Evolutionary conservation across 92 coral and sea anemone genomes (phyloP), one percentile per base, ranked within the genome.

Genomic region (Meandrina meandrites): DNA sequence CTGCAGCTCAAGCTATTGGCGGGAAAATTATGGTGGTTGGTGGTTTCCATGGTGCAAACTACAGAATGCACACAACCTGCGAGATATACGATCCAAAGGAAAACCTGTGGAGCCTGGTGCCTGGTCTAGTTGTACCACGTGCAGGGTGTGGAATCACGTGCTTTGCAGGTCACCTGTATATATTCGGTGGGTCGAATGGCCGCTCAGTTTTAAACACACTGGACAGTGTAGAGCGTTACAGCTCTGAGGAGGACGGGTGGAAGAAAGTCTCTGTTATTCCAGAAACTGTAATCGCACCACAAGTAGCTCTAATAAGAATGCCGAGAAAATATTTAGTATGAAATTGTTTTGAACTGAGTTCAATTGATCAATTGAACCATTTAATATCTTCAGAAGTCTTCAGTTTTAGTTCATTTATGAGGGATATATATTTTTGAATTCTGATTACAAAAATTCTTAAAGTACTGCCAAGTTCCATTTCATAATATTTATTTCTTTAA

Each of bases 41-140:
- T 5, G 95, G 95, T 17, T 91, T 80, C 81, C 83, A 80, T 34
- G 88, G 83, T 42, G 80, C 81, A 71, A 81, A 68, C 54, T 89
- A 84, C 79, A 88, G 88, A 22, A 86, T 95, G 77, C 94, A 86
- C 70, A 84, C 92, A 76, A 93, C 94, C 42, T 94, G 98, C 82
- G 98, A 94, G 74, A 79, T 94, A 19, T 94, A 85, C 53, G 90
- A 89, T 74, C 92, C 96, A 66, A 88, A 86, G 45, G 45, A 84
- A 10, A 88, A 86, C 79, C 87, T 80, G 69, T 94, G 98, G 98
- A 89, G 79, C 69, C 81, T 88, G 16, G 83, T 95, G 76, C 85
- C 94, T 24, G 94, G 94, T 36, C 77, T 90, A 17, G 74, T 78
- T 74, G 90, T 91, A 69, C 93, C 93, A 31, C 92, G 98, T 18